These are phyloP conservation scores for Podarcis cretensis DNA, from an alignment of 2,113 vertebrate genomes.

Conservation along the genomic window DNA sequence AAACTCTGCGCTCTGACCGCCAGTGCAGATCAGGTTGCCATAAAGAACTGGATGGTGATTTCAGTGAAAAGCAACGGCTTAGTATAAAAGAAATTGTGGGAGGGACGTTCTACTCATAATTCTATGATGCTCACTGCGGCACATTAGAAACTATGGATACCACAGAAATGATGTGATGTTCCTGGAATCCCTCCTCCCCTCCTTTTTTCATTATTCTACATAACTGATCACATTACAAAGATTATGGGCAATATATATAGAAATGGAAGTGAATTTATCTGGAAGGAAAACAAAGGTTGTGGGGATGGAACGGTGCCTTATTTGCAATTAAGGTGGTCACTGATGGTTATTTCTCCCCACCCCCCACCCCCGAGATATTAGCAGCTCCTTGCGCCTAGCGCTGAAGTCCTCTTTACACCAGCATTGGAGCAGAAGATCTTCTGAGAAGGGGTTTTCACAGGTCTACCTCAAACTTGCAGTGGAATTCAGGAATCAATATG, in stretches of 20 bases:
- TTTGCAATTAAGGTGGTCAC: conserved; percentile 40
- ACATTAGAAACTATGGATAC: background rate
- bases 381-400: conserved; percentile 59
- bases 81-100: background rate
- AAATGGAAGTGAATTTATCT: conserved; percentile 10
- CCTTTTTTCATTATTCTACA: background rate
- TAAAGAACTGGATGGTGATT: background rate
- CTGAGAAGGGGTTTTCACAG: conserved; percentile 16
- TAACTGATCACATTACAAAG: background rate
- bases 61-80: too few species aligned
- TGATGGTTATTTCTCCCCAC: conserved; percentile 31
- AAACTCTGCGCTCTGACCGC: background rate
- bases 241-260: background rate
- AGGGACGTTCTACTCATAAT: background rate
- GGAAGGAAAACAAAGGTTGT: background rate
- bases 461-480: conserved; percentile 3
- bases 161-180: background rate
- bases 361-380: conserved; percentile 33
- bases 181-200: background rate
- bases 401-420: background rate
- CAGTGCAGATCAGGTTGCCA: background rate
- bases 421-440: conserved; percentile 23
- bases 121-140: background rate
- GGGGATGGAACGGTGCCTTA: background rate
- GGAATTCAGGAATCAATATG: background rate